Percentiles rank a stretch among this genome's conserved stretches.
Evolutionary conservation across 2,113 vertebrate species (phyloP).

Genomic region (Arothron firmamentum): DNA sequence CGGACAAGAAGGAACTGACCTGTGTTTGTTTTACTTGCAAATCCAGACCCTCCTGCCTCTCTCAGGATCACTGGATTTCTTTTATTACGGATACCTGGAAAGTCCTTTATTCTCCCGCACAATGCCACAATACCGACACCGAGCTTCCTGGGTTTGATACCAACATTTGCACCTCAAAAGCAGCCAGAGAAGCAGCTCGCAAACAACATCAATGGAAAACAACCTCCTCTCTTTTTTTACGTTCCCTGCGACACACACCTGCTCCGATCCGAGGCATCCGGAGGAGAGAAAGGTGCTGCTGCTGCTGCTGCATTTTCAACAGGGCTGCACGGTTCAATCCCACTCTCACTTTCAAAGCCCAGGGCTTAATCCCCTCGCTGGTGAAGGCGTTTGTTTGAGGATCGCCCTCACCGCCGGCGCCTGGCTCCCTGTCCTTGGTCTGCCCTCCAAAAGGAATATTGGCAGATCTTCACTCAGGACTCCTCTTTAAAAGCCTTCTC

Average conservation of each 20-base stretch:
- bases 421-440: slow-evolving; percentile 60
- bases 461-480: slow-evolving; percentile 63
- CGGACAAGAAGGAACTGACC: too few species aligned
- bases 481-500: slow-evolving; percentile 30
- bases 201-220: slow-evolving; percentile 32
- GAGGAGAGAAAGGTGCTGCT: slow-evolving; percentile 13
- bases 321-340: slow-evolving; percentile 63
- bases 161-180: slow-evolving; percentile 42
- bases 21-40: too few species aligned
- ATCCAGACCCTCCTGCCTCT: too few species aligned
- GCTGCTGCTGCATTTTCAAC: slow-evolving; percentile 48
- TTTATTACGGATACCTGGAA: neutral
- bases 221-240: neutral
- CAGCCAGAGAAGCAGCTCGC: slow-evolving; percentile 8
- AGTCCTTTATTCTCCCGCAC: slow-evolving; percentile 12
- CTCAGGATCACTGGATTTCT: too few species aligned
- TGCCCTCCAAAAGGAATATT: slow-evolving; percentile 61
- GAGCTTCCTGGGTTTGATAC: slow-evolving; percentile 28
- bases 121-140: slow-evolving; percentile 11
- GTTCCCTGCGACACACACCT: neutral
- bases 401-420: slow-evolving; percentile 51
- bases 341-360: slow-evolving; percentile 62
- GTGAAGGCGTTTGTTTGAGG: slow-evolving; percentile 67
- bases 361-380: slow-evolving; percentile 64
- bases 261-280: slow-evolving; percentile 39